A percentile compares a stretch with the other conserved stretches of the same genome.
phyloP scores from a whole-genome alignment of 1,140 invertebrate species.

The Drosophila navojoa region DNA sequence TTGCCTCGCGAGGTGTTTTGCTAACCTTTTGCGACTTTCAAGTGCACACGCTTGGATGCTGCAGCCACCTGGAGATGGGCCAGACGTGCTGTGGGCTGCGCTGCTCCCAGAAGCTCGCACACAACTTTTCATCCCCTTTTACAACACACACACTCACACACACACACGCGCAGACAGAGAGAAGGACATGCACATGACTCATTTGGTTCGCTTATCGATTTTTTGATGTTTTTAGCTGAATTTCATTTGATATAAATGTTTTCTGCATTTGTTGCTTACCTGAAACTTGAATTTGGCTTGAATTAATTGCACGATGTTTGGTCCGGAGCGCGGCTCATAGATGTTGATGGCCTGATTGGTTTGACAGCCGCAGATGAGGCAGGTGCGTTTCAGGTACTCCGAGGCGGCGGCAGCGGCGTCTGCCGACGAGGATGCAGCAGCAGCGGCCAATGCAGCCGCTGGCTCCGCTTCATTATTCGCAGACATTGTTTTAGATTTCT shows the following conservation, averaged over 20 bases:
- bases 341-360: conserved; percentile 83
- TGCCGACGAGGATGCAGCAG: conserved; percentile 33
- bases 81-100: neutral
- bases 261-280: conserved; percentile 50
- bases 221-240: conserved; percentile 35
- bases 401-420: conserved; percentile 55
- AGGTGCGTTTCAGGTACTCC: conserved; percentile 82
- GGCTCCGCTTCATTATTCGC: conserved; percentile 65
- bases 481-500: conserved; percentile 45
- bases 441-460: conserved; percentile 45
- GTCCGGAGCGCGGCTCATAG: conserved; percentile 80
- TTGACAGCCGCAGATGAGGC: conserved; percentile 83
- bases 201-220: conserved; percentile 52
- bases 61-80: conserved; percentile 27
- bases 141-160: conserved; percentile 43
- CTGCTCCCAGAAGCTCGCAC: conserved; percentile 20
- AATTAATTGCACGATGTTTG: conserved; percentile 82
- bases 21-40: conserved; percentile 11
- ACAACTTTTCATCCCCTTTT: conserved; percentile 68
- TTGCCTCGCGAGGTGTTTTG: too few species aligned
- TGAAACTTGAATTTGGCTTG: conserved; percentile 84
- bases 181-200: conserved; percentile 50
- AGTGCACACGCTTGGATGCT: conserved; percentile 48
- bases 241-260: conserved; percentile 19
- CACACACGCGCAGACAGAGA: conserved; percentile 23